These are phyloP conservation scores for Hedya salicella DNA, from an alignment of 2,888 invertebrate genomes.

Conservation along the genomic window DNA sequence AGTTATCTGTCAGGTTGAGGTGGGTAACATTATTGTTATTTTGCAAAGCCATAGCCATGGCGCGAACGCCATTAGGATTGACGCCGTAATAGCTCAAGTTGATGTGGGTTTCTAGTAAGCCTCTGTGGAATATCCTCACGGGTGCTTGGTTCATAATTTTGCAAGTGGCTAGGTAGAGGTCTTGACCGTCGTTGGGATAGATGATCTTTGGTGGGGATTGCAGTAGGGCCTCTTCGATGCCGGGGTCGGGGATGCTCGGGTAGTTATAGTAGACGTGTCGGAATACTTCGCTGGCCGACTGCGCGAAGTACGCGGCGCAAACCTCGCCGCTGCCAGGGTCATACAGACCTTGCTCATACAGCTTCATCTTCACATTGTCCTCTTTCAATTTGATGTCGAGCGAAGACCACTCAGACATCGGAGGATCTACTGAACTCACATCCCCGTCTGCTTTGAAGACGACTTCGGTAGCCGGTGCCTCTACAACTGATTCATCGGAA, in stretches of 20 bases:
- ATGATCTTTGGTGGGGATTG: slow-evolving; percentile 52
- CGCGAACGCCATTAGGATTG: slow-evolving; percentile 62
- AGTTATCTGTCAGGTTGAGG: slow-evolving; percentile 68
- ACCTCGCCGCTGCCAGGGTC: slow-evolving; percentile 66
- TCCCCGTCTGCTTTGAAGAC: slow-evolving; percentile 49
- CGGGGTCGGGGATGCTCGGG: slow-evolving; percentile 70
- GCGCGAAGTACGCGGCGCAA: slow-evolving; percentile 62
- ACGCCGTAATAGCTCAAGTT: slow-evolving; percentile 71
- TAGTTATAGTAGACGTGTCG: slow-evolving; percentile 70
- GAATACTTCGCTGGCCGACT: slow-evolving; percentile 65
- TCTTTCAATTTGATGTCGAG: slow-evolving; percentile 52
- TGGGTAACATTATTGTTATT: slow-evolving; percentile 61
- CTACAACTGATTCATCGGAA: slow-evolving; percentile 39
- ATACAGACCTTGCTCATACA: slow-evolving; percentile 58
- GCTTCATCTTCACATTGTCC: slow-evolving; percentile 55
- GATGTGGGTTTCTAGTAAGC: slow-evolving; percentile 58
- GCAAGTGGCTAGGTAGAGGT: slow-evolving; percentile 65
- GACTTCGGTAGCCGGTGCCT: slow-evolving; percentile 41
- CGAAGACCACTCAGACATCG: slow-evolving; percentile 72
- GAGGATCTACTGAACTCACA: slow-evolving; percentile 64
- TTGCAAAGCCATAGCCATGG: slow-evolving; percentile 66
- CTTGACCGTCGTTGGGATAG: slow-evolving; percentile 70
- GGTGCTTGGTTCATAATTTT: slow-evolving; percentile 65
- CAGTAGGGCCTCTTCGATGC: slow-evolving; percentile 63
- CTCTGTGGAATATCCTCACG: slow-evolving; percentile 59